Base-by-base conservation (phyloP, 2,888 invertebrate genomes). In the Drosophila emarginata region DNA sequence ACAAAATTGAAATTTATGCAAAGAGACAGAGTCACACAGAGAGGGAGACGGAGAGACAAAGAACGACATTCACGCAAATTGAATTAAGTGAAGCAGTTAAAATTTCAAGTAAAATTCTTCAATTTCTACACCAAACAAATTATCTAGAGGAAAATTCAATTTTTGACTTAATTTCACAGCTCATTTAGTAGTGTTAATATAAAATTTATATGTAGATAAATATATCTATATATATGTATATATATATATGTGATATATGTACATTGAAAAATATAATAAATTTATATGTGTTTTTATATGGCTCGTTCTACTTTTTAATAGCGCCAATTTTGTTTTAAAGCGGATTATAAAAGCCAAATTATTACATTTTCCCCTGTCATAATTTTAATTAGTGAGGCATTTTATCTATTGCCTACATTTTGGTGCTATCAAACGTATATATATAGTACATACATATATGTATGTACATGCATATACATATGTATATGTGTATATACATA, bases 1-100 rank as follows among this genome's bases (percentile, higher is more conserved):
- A 66, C 73, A 72, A 80, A 80, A 88, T 79, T 80, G 74, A 88
- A 88, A 86, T 82, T 76, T 86, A 86, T 82, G 70, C 74, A 67
- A 78, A 86, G 60, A 54, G 45, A 57, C 54, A 18, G n/a, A 14
- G 21, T 6, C 6, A 7, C 23, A 14, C 26, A 28, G 14, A 50
- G 53, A 26, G 6, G 1, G 12, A 32, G 32, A 32, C 1, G 11
- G 4, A 32, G 32, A 32, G 37, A 21, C 18, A 40, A 26, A 18
- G 32, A 45, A 45, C 21, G 45, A 45, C 45, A 45, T 45, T 21
- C 45, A 21, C 14, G 45, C 45, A 45, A 45, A 45, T 45, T 45
- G 45, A 45, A 45, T 45, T 45, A 45, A 45, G 45, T 45, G 45
- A 45, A 45, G 45, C 45, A 45, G 45, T 45, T 12, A 12, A 45